Conservation (phyloP, 2,113 vertebrate species). For the Anser cygnoides region DNA sequence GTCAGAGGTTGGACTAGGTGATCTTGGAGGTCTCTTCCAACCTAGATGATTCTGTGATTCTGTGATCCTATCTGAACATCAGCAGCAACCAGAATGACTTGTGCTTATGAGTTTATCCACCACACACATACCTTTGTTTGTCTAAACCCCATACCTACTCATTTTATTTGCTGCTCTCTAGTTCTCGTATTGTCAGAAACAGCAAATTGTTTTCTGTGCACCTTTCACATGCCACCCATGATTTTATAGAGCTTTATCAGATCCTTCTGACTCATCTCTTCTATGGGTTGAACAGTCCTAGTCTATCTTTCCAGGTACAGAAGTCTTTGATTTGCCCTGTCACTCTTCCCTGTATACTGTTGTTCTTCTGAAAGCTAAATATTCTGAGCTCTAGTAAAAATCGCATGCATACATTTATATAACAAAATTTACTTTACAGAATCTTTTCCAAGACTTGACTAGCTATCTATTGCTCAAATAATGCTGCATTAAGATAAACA, state of each 20-base stretch:
- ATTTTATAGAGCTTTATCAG: not conserved
- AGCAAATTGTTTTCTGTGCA: not conserved
- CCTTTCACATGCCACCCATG: not conserved
- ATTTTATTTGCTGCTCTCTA: not conserved
- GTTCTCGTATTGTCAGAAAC: not conserved
- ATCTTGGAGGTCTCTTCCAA: no score
- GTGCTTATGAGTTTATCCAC: not conserved
- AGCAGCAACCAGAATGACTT: not conserved
- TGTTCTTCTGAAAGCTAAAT: not conserved
- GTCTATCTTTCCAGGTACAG: not conserved
- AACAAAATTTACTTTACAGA: not conserved
- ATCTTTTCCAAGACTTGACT: not conserved
- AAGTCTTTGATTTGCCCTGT: not conserved
- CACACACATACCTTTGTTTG: not conserved
- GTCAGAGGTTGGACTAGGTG: no score
- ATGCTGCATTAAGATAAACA: slow-evolving; percentile 1
- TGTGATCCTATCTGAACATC: not conserved
- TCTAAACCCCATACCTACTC: not conserved
- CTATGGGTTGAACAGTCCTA: not conserved
- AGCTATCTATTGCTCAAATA: not conserved
- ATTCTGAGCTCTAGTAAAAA: not conserved
- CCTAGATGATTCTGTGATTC: no score
- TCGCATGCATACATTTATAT: not conserved
- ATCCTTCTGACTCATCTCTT: not conserved
- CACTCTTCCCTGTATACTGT: not conserved